These are phyloP conservation scores for Orthonevra nobilis DNA, from an alignment of 2,888 invertebrate species.

Conservation along the genomic window DNA sequence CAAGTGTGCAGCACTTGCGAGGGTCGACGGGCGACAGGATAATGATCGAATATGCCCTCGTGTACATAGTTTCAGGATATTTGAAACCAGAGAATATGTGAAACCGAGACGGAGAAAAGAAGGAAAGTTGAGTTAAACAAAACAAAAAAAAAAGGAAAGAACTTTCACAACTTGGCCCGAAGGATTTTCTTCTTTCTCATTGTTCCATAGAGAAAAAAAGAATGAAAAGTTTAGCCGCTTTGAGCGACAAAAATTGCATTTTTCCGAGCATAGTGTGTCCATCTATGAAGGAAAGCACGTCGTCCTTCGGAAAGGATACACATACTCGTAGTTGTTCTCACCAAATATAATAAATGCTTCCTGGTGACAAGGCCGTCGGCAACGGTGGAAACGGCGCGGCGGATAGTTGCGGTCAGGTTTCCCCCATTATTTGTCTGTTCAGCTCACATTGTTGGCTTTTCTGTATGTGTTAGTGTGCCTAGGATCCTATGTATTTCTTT, in stretches of 20 bases:
- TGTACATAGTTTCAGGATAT: constrained; percentile 63
- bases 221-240: constrained; percentile 41
- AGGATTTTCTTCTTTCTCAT: constrained; percentile 38
- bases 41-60: constrained; percentile 59
- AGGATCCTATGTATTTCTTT: too few relatives aligned
- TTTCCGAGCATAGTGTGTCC: constrained; percentile 25
- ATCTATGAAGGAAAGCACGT: neutral
- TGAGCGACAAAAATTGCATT: constrained; percentile 58
- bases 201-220: constrained; percentile 6
- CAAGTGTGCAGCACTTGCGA: constrained; percentile 16
- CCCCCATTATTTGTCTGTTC: constrained; percentile 65
- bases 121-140: too few relatives aligned
- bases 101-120: constrained; percentile 26
- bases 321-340: constrained; percentile 56
- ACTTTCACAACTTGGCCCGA: constrained; percentile 47
- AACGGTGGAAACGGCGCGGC: neutral
- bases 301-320: constrained; percentile 47
- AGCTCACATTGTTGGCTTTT: constrained; percentile 58
- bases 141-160: constrained; percentile 6
- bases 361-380: constrained; percentile 24
- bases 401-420: constrained; percentile 57
- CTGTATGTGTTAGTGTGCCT: constrained; percentile 20
- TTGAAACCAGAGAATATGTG: constrained; percentile 52
- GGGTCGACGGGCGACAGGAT: constrained; percentile 25
- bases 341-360: constrained; percentile 64